These are phyloP conservation scores for Nothoprocta perdicaria DNA, from an alignment of 2,113 vertebrate genomes.

Conservation along the genomic window DNA sequence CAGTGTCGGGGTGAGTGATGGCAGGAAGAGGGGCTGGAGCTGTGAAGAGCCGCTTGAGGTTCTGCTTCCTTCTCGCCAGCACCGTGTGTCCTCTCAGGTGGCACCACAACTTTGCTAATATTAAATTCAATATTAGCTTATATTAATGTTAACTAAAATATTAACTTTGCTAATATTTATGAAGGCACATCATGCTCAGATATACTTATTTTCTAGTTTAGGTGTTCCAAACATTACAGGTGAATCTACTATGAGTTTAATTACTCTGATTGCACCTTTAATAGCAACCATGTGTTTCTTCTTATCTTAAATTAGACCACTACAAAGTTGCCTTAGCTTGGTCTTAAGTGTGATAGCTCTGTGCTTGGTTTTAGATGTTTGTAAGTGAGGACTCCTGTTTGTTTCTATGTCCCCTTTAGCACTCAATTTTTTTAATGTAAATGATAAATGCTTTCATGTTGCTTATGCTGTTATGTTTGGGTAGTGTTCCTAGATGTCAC, in stretches of 20 bases:
- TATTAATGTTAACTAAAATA: not conserved
- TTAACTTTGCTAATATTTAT: not conserved
- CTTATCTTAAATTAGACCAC: not conserved
- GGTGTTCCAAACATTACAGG: not conserved
- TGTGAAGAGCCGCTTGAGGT: not conserved
- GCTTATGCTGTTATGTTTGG: not conserved
- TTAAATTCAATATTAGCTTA: too few relatives aligned
- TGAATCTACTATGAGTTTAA: not conserved
- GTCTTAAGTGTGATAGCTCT: accelerated
- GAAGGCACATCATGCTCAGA: not conserved
- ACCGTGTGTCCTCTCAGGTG: not conserved
- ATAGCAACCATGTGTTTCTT: not conserved
- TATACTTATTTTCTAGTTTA: not conserved
- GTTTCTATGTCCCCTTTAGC: not conserved
- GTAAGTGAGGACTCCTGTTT: not conserved
- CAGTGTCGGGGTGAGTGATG: not conserved
- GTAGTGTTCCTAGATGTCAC: accelerated
- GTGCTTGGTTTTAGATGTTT: not conserved
- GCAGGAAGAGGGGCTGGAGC: not conserved
- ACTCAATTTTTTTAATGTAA: not conserved
- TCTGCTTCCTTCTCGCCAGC: not conserved
- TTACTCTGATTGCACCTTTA: not conserved
- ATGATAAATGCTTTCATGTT: not conserved
- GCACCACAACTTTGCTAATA: too few relatives aligned
- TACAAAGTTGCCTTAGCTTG: not conserved